Evolutionary conservation across 2,888 invertebrate species (phyloP), one percentile per base, ranked within the genome.

Genomic region (Nomada flava): DNA sequence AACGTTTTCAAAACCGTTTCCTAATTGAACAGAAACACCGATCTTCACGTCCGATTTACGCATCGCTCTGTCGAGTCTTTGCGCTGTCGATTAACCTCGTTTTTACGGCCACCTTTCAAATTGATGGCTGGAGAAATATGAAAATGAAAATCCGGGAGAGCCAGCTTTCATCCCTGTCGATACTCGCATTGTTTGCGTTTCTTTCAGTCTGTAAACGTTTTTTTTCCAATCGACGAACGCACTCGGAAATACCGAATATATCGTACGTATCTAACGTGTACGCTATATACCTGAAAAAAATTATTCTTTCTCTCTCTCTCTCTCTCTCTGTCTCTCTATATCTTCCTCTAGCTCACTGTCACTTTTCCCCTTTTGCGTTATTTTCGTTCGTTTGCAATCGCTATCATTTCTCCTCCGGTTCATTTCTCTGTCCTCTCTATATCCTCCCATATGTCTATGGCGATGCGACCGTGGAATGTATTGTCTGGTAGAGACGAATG

Each of bases 151-250:
- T 69, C 72, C 47, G 78, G 60, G 69, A 81, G 80, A 79, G 71
- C 78, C 42, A 50, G 63, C 52, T 81, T 68, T 68, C 73, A 70
- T 68, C 29, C 59, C 50, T 78, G 62, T 76, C 78, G 83, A 72
- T 76, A 65, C 29, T 72, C 52, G 70, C 80, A 81, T 85, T 85
- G 83, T 86, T 81, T 83, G 73, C 81, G 63, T 65, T 76, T 65
- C 76, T 79, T 79, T 84, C 23, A 23, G 68, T 55, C 70, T 52
- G 70, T 83, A 83, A 86, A 85, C 72, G 81, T 69, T 86, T 86
- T 69, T 86, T 86, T 85, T 79, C 80, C 76, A 83, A 64, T 79
- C 85, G 82, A 75, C 74, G 76, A 72, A 75, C 78, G 74, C 74
- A 53, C 74, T 69, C 76, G 69, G 62, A 79, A 79, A 59, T 79